A percentile compares a stretch with the other conserved stretches of the same genome.
Evolutionary conservation across 1,140 invertebrate genomes (phyloP).

Genomic region (Diuraphis noxia): DNA sequence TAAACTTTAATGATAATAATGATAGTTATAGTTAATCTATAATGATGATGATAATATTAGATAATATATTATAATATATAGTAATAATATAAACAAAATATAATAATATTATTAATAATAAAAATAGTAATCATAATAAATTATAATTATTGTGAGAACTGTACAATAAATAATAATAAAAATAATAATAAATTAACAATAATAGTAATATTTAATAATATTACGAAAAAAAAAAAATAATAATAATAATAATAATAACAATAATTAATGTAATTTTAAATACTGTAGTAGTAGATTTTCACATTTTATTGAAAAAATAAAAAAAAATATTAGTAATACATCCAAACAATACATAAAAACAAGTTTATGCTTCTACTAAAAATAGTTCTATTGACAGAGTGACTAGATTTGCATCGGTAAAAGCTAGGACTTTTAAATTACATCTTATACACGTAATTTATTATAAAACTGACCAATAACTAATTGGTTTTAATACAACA

Average conservation of each 20-base stretch:
- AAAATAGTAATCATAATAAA: neutral
- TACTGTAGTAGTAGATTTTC: neutral
- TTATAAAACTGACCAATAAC: neutral
- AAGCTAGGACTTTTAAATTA: constrained; percentile 12
- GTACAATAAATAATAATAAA: neutral
- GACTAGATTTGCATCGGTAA: constrained; percentile 31
- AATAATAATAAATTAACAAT: neutral
- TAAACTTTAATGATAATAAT: neutral
- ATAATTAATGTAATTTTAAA: neutral
- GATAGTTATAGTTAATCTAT: neutral
- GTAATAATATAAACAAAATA: neutral
- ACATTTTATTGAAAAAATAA: constrained; percentile 22
- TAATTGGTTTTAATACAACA: neutral
- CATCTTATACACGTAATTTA: neutral
- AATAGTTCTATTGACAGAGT: constrained; percentile 15
- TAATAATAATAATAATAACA: neutral
- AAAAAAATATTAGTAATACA: neutral
- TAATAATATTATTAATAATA: neutral
- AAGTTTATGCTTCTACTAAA: neutral
- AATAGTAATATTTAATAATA: constrained; percentile 18
- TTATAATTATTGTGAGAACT: neutral
- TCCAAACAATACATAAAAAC: neutral
- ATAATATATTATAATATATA: neutral
- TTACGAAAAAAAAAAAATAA: neutral
- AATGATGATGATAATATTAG: constrained; percentile 1